phyloP scores from a whole-genome alignment of 2,888 invertebrate species.

The Lathronympha strigana region DNA sequence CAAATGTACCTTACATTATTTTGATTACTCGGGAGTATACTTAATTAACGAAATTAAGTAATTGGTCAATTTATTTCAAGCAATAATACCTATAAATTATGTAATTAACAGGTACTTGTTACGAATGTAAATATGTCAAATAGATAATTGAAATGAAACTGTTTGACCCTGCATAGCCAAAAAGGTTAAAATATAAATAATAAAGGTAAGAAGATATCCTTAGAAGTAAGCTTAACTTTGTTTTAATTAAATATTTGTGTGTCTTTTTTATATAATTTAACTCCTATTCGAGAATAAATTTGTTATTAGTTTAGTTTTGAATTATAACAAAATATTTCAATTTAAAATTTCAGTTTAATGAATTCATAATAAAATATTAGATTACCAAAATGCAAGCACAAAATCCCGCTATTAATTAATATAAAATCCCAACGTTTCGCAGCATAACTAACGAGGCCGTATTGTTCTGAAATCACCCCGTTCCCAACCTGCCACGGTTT shows the following conservation, averaged over 20 bases:
- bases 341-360: no score
- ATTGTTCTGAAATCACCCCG: conserved; percentile 24
- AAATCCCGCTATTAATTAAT: conserved; percentile 13
- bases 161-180: no score
- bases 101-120: not conserved
- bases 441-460: conserved; percentile 5
- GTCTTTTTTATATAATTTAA: no score
- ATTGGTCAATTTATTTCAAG: not conserved
- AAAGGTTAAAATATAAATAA: no score
- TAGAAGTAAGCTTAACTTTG: no score
- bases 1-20: not conserved
- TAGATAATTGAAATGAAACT: no score
- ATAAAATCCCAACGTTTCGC: conserved; percentile 2
- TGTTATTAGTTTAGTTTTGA: no score
- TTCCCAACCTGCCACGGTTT: not conserved
- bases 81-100: not conserved
- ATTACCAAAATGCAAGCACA: not conserved
- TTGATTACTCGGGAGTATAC: not conserved
- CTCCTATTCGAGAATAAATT: no score
- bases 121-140: no score
- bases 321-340: no score
- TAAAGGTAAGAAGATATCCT: no score
- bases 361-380: not conserved
- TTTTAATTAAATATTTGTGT: no score
- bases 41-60: not conserved